Conservation (phyloP, 2,888 invertebrate species). For the Ctena decussata region DNA sequence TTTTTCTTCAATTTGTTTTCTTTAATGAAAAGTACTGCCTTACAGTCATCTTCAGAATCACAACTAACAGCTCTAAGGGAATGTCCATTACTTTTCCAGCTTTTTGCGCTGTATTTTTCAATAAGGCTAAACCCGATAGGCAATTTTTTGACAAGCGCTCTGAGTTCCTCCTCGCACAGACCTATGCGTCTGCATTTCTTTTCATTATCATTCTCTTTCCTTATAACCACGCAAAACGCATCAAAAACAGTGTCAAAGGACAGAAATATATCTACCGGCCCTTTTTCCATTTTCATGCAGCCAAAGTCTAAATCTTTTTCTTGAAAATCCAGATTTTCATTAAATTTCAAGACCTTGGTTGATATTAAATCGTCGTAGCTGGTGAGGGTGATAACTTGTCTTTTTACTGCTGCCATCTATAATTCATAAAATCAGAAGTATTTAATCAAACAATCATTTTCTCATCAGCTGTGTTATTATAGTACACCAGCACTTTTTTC, state of each 20-base stretch:
- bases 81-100: neutral
- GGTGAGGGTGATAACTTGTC: neutral
- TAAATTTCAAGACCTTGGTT: neutral
- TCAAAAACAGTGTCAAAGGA: neutral
- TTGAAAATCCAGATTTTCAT: neutral
- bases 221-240: neutral
- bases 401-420: neutral
- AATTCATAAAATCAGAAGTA: neutral
- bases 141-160: neutral
- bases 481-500: neutral
- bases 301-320: neutral
- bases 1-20: neutral
- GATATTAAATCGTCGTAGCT: neutral
- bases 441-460: neutral
- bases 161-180: neutral
- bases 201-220: neutral
- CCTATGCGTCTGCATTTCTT: neutral
- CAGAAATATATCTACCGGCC: neutral
- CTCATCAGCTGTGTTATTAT: neutral
- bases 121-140: neutral
- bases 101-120: neutral
- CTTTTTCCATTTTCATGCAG: neutral
- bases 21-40: neutral
- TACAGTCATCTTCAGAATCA: neutral
- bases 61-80: neutral